These are phyloP conservation scores for Chymomyza costata DNA, from an alignment of 1,140 invertebrate genomes.

Conservation along the genomic window DNA sequence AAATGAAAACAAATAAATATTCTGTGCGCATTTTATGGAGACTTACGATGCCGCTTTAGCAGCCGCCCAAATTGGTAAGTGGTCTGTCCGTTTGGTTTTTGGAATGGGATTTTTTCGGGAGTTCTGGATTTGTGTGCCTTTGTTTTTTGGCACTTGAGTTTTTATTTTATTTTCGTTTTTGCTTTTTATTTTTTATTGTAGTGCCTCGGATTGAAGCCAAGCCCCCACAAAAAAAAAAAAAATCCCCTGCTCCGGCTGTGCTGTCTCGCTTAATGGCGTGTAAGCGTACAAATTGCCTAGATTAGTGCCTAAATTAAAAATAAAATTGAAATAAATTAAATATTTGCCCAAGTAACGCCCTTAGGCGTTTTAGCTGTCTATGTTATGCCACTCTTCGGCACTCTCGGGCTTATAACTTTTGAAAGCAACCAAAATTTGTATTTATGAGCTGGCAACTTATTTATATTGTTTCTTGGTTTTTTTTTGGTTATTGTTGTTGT, in stretches of 20 bases:
- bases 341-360: conserved; percentile 40
- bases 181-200: background rate
- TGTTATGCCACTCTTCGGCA: background rate
- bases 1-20: conserved; percentile 74
- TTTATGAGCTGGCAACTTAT: background rate
- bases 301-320: conserved; percentile 72
- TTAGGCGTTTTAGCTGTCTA: background rate
- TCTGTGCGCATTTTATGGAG: conserved; percentile 46
- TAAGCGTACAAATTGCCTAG: conserved; percentile 72
- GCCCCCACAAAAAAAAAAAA: too few species aligned
- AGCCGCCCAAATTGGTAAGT: too few species aligned
- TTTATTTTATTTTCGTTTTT: too few species aligned
- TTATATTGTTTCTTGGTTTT: background rate
- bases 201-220: too few species aligned
- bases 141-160: background rate
- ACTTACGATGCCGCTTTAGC: too few species aligned
- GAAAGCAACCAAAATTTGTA: background rate
- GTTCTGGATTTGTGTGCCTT: background rate
- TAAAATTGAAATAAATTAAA: conserved; percentile 73
- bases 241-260: background rate
- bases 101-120: background rate
- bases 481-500: background rate
- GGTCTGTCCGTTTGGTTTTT: too few species aligned
- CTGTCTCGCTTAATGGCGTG: conserved; percentile 60
- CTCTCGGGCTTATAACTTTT: background rate